Evolutionary conservation across 37 sponge, comb jelly and placozoan species (phyloP).

Genomic region (Cliona cf. orientalis): DNA sequence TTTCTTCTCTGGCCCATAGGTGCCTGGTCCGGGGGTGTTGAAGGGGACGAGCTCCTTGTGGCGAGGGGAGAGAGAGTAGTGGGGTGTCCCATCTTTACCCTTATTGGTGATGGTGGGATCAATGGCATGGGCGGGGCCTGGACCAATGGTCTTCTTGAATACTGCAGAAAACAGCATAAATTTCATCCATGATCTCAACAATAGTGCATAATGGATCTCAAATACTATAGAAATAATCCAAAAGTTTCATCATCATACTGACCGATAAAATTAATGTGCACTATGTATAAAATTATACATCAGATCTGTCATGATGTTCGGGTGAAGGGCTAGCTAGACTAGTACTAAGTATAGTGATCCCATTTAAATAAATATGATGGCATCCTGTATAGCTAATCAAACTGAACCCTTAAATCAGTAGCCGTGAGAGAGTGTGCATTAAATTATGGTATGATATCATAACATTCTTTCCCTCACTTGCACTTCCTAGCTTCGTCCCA

Average conservation of each 20-base stretch:
- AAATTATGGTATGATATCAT: too few species aligned
- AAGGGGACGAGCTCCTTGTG: constrained; percentile 84
- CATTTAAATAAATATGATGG: neutral
- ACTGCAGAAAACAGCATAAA: constrained; percentile 55
- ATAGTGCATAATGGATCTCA: too few species aligned
- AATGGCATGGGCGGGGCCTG: constrained; percentile 90
- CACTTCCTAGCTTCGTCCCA: constrained; percentile 77
- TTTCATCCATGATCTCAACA: neutral
- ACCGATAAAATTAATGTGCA: too few species aligned
- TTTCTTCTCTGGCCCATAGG: constrained; percentile 85
- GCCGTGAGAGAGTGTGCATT: neutral
- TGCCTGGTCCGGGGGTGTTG: constrained; percentile 92
- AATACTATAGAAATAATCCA: too few species aligned
- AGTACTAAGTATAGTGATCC: neutral
- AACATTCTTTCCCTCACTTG: too few species aligned
- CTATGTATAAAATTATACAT: too few species aligned
- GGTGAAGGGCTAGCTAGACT: neutral
- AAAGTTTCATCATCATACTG: too few species aligned
- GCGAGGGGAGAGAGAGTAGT: constrained; percentile 81
- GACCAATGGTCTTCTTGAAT: constrained; percentile 77
- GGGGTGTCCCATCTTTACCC: constrained; percentile 90
- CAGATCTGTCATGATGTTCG: constrained; percentile 45
- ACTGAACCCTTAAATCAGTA: neutral
- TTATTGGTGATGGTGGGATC: constrained; percentile 76
- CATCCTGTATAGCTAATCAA: too few species aligned